Evolutionary conservation across 2,888 invertebrate genomes (phyloP).

Genomic region (Drosophila macrospina): DNA sequence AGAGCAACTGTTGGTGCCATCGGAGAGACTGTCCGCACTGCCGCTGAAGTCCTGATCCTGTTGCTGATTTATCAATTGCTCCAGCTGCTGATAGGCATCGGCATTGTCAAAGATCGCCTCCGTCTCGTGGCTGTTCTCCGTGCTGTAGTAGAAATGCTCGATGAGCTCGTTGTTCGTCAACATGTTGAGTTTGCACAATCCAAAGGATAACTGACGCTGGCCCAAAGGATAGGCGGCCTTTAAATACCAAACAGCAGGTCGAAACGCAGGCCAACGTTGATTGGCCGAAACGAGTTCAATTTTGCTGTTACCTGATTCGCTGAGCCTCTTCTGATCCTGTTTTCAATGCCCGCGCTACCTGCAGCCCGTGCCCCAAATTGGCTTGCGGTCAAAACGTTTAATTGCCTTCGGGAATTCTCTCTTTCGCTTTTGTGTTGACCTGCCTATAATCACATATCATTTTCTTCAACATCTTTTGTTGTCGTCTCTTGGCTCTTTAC

Average conservation of each 20-base stretch:
- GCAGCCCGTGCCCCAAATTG: constrained; percentile 74
- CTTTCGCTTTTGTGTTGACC: constrained; percentile 27
- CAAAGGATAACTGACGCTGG: constrained; percentile 65
- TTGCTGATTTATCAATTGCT: constrained; percentile 56
- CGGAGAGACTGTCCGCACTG: constrained; percentile 66
- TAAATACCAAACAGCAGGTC: constrained; percentile 51
- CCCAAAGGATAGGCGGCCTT: neutral
- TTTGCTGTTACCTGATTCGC: constrained; percentile 73
- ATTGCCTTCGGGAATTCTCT: constrained; percentile 56
- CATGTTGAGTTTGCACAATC: constrained; percentile 50
- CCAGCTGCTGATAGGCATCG: constrained; percentile 58
- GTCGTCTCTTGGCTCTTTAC: constrained; percentile 25
- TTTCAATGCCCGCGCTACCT: constrained; percentile 30
- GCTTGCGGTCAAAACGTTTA: constrained; percentile 84
- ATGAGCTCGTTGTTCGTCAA: constrained; percentile 63
- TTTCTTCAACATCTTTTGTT: constrained; percentile 47
- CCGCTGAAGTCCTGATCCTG: constrained; percentile 56
- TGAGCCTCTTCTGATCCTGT: constrained; percentile 40
- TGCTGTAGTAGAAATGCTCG: constrained; percentile 61
- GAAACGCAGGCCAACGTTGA: constrained; percentile 36
- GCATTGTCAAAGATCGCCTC: constrained; percentile 31
- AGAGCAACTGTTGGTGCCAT: constrained; percentile 59
- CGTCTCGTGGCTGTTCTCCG: constrained; percentile 24
- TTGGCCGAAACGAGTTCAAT: constrained; percentile 44
- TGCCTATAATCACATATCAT: constrained; percentile 58